Evolutionary conservation across 2,113 vertebrate species (phyloP), one percentile per base, ranked within the genome.

Genomic region (Coregonus clupeaformis): DNA sequence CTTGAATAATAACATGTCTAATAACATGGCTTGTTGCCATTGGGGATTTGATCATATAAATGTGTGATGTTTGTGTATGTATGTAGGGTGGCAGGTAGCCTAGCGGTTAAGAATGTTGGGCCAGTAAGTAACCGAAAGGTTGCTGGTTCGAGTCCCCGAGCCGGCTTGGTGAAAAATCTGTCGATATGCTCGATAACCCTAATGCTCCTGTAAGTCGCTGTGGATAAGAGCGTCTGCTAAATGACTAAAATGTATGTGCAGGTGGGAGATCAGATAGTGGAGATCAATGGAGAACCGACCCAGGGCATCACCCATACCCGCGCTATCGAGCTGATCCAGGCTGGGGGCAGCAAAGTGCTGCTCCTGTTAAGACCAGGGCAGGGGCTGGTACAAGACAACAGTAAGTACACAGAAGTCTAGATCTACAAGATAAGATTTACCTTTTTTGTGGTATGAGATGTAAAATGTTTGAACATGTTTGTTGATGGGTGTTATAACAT

Each of bases 241-340:
- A 42, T 42, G 2, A 11, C 36, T 42, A 2, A 3, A 42, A 42
- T 29, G 29, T 63, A 20, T 68, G 47, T 68, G 65, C 89, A 99
- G 98, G 97, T 99, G 45, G 98, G 97, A 63, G 98, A 99, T 91
- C 97, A 99, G 86, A 99, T 99, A 22, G 98, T 99, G 78, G 98
- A 99, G 89, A 99, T 99, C 78, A 99, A 98, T 3, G 96, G 97
- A 27, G 97, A 99, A 68, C 95, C 97, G 11, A 98, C 98, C 1
- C 96, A 98, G 75, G 97, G 97, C 70, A 98, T 99, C 86, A 98
- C 97, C 71, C 98, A 99, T 52, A 99, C 97, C 0, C 93, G 98
- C 70, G 98, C 98, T 25, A 99, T 99, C 22, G 98, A 99, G 83
- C 93, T 99, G 85, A 99, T 99, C 78, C 98, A 98, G 87, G 95